Conservation (phyloP, 1,140 invertebrate species). For the Micrasema longulum region DNA sequence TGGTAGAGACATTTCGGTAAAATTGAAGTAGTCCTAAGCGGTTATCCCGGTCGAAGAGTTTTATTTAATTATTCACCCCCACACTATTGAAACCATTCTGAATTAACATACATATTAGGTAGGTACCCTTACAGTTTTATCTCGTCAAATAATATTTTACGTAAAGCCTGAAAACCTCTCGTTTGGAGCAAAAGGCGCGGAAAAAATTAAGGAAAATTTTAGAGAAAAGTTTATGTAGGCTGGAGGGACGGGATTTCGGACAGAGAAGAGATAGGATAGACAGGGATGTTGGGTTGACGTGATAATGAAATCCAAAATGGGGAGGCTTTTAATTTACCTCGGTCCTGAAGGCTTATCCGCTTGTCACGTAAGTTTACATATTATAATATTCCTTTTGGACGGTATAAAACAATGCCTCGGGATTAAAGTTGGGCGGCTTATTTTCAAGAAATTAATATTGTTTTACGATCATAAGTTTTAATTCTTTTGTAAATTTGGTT, state of each 20-base stretch:
- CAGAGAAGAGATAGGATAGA: slow-evolving; percentile 23
- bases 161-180: slow-evolving; percentile 10
- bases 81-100: slow-evolving; percentile 10
- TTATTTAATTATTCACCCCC: slow-evolving; percentile 32
- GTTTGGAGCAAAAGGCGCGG: slow-evolving; percentile 18
- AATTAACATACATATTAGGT: slow-evolving; percentile 35
- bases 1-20: not conserved
- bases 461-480: not conserved
- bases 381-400: slow-evolving; percentile 14
- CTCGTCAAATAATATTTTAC: slow-evolving; percentile 23
- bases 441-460: not conserved
- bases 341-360: slow-evolving; percentile 14
- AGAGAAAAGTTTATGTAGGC: slow-evolving; percentile 13
- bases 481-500: no score
- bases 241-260: not conserved
- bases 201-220: slow-evolving; percentile 14
- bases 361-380: slow-evolving; percentile 8
- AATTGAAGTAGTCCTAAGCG: slow-evolving; percentile 6
- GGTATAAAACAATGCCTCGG: no score
- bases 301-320: slow-evolving; percentile 37
- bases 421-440: not conserved
- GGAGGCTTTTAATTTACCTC: slow-evolving; percentile 31
- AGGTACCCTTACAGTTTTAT: slow-evolving; percentile 25
- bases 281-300: not conserved
- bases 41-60: slow-evolving; percentile 6